Base-by-base conservation (phyloP, 2,113 vertebrate species). In the Paramormyrops kingsleyae region DNA sequence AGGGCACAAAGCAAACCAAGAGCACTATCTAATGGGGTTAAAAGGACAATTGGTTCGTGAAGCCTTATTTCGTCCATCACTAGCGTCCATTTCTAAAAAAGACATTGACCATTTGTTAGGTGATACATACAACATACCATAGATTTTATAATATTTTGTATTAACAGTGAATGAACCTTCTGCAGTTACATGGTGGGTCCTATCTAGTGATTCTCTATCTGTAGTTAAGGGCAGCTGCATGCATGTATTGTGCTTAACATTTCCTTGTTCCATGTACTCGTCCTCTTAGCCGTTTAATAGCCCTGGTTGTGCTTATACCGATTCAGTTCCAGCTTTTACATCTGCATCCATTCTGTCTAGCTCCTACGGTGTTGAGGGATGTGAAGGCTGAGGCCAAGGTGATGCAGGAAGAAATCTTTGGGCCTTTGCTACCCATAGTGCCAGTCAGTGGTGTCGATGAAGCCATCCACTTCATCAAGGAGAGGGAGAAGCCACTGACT, bases 331-430 rank as follows among this genome's bases (percentile, higher is more conserved):
- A 89, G 19, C n/a, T 88, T 83, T 5, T 87, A 85, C 46, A 85
- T 85, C 15, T 89, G 46, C 44, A 35, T 77, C 47, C 83, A 8
- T 56, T 24, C 88, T 83, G 6, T 70, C 91, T 47, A 99, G 98
- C 97, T 13, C 98, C 98, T 0, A 99, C 97, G 0, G 21, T 99
- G 80, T 95, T 99, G 52, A 95, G 94, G 0, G 96, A 99, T 0
- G 97, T 99, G 86, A 95, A 96, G 66, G 96, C 97, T 0, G 94
- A 96, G 0, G 94, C 97, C 0, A 98, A 94, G 90, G 95, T 99
- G 91, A 99, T 99, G 98, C 97, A 98, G 93, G 98, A 99, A 91
- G 98, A 99, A 92, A 99, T 99, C 93, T 99, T 99, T 89, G 98
- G 98, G 0, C 98, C 98, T 0, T 24, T 99, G 88, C 96, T 99